Conservation (phyloP, 2,113 vertebrate genomes). For the Romanogobio albipinnatus region DNA sequence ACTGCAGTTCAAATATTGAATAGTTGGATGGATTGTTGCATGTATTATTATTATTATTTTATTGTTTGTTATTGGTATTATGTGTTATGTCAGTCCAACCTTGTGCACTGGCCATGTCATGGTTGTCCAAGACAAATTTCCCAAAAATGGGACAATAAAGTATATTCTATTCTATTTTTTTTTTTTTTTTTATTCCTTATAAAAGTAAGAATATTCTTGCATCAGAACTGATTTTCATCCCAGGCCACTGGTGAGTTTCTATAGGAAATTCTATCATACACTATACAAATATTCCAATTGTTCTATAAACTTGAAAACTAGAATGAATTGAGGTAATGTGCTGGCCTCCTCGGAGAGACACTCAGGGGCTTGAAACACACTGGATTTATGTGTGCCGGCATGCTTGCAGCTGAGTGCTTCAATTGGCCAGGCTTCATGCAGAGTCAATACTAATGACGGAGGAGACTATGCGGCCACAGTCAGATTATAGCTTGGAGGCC, state of each 20-base stretch:
- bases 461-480: slow-evolving; percentile 58
- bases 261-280: neutral
- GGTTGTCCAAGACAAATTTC: too few relatives aligned
- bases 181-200: too few relatives aligned
- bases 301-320: slow-evolving; percentile 29
- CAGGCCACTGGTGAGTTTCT: neutral
- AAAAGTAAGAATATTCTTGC: neutral
- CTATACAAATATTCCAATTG: slow-evolving; percentile 26
- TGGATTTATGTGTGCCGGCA: slow-evolving; percentile 56
- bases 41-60: too few relatives aligned
- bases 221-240: neutral
- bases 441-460: slow-evolving; percentile 61
- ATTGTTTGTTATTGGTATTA: too few relatives aligned
- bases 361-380: slow-evolving; percentile 43
- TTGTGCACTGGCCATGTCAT: too few relatives aligned
- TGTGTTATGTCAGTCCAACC: too few relatives aligned
- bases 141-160: too few relatives aligned
- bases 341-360: slow-evolving; percentile 43
- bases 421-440: slow-evolving; percentile 57
- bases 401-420: slow-evolving; percentile 53
- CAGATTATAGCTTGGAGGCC: slow-evolving; percentile 59
- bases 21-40: too few relatives aligned
- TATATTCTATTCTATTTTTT: too few relatives aligned
- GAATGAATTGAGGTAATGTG: slow-evolving; percentile 48
- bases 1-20: too few relatives aligned